These are phyloP conservation scores for Knipowitschia caucasica DNA, from an alignment of 2,797 vertebrate species.

Conservation along the genomic window DNA sequence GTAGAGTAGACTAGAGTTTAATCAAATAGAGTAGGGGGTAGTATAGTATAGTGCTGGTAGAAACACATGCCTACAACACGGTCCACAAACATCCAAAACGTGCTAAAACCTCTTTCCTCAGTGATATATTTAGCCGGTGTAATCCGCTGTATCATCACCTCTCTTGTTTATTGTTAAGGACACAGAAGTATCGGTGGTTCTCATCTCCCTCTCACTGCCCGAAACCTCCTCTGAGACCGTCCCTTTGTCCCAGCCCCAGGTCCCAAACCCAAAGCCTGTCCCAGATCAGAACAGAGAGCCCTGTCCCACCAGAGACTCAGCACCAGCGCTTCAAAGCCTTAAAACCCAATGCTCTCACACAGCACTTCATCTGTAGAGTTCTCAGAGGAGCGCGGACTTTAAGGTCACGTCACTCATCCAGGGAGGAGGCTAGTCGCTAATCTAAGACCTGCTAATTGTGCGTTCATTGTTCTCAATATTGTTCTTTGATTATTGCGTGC, in stretches of 20 bases:
- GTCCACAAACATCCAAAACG: too few species aligned
- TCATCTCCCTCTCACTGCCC: slow-evolving; percentile 14
- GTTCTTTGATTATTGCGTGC: too few species aligned
- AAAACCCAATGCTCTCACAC: background rate
- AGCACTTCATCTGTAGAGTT: background rate
- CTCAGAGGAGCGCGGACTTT: background rate
- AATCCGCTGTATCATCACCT: slow-evolving; percentile 3
- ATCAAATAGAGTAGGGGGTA: too few species aligned
- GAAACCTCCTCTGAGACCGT: slow-evolving; percentile 31
- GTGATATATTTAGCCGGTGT: slow-evolving; percentile 1
- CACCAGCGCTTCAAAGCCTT: slow-evolving; percentile 11
- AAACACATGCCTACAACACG: too few species aligned
- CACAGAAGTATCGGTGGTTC: slow-evolving; percentile 16
- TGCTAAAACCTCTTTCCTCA: background rate
- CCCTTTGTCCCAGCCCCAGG: slow-evolving; percentile 32
- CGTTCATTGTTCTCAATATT: background rate
- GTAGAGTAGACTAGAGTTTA: too few species aligned
- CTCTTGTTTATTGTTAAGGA: background rate
- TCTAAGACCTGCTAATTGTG: background rate
- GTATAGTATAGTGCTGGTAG: too few species aligned
- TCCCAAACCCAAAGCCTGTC: slow-evolving; percentile 18
- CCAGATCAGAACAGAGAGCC: slow-evolving; percentile 23
- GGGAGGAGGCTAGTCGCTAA: background rate
- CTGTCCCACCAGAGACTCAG: slow-evolving; percentile 10
- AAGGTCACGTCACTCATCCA: slow-evolving; percentile 6